A percentile compares a stretch with the other conserved stretches of the same genome.
Conservation (phyloP, 2,797 vertebrate species). For the Cyclopterus lumpus region DNA sequence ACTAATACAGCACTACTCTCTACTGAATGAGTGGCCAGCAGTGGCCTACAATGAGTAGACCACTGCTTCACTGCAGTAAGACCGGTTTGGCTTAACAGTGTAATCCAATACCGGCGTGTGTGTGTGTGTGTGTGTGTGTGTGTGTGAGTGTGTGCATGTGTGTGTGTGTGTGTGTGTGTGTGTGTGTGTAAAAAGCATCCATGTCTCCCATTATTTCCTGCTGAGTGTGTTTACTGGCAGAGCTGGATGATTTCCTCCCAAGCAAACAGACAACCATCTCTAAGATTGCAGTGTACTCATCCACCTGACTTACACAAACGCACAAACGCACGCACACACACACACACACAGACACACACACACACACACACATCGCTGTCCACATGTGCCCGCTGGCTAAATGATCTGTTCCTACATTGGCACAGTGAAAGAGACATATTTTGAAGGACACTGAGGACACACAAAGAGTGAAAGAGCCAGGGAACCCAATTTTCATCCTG, state of each 20-base stretch:
- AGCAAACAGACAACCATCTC: constrained; percentile 28
- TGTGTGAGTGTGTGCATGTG: neutral
- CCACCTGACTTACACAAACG: constrained; percentile 17
- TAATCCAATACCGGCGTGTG: constrained; percentile 37
- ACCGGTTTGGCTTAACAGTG: constrained; percentile 41
- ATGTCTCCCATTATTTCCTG: constrained; percentile 23
- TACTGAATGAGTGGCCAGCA: constrained; percentile 15
- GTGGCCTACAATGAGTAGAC: neutral
- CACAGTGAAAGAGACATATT: constrained; percentile 49
- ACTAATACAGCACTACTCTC: neutral
- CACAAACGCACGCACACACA: constrained; percentile 3
- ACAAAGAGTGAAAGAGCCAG: constrained; percentile 39
- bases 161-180: constrained; percentile 4
- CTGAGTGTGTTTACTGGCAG: constrained; percentile 51
- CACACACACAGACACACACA: constrained; percentile 3
- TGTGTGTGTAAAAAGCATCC: constrained; percentile 31
- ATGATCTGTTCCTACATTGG: constrained; percentile 46
- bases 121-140: constrained; percentile 6
- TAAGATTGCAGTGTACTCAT: constrained; percentile 28
- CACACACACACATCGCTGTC: constrained; percentile 1
- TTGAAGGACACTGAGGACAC: constrained; percentile 65
- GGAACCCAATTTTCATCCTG: constrained; percentile 47
- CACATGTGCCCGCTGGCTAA: constrained; percentile 28
- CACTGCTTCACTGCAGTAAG: constrained; percentile 29
- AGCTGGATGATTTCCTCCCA: constrained; percentile 29